Conservation (phyloP, 1,140 invertebrate genomes). For the Musca vetustissima region DNA sequence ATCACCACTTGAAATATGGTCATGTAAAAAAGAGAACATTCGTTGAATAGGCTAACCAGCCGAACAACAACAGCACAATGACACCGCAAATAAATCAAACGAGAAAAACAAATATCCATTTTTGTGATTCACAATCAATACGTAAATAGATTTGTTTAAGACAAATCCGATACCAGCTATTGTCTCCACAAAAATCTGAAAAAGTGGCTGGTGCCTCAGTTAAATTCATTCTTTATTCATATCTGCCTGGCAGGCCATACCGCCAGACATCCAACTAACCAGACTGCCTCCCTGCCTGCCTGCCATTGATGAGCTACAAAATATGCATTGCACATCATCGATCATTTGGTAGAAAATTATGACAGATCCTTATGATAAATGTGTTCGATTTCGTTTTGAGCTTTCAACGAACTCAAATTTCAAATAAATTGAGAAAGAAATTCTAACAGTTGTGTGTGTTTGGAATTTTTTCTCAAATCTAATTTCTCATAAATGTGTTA, state of each 20-base stretch:
- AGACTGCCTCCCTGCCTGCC: no score
- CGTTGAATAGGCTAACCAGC: background rate
- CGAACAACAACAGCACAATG: background rate
- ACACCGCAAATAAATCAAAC: background rate
- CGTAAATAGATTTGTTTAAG: background rate
- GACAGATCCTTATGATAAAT: slow-evolving; percentile 18
- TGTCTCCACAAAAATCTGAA: background rate
- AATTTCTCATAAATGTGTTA: no score
- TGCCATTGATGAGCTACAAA: background rate
- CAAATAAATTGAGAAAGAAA: background rate
- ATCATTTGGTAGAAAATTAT: slow-evolving; percentile 18
- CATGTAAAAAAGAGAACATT: no score
- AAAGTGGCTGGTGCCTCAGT: background rate
- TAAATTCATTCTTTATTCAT: background rate
- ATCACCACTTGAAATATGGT: no score
- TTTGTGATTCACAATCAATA: background rate
- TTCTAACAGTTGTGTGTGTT: no score
- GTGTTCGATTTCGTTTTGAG: slow-evolving; percentile 1
- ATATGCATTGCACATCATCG: slow-evolving; percentile 18
- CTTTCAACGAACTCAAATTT: slow-evolving; percentile 9
- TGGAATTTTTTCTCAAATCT: no score
- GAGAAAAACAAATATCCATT: background rate
- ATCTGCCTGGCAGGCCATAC: no score
- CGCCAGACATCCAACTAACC: no score
- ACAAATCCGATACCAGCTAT: background rate